These are phyloP conservation scores for Chloroceryle aenea DNA, from an alignment of 2,113 vertebrate genomes.

Conservation along the genomic window DNA sequence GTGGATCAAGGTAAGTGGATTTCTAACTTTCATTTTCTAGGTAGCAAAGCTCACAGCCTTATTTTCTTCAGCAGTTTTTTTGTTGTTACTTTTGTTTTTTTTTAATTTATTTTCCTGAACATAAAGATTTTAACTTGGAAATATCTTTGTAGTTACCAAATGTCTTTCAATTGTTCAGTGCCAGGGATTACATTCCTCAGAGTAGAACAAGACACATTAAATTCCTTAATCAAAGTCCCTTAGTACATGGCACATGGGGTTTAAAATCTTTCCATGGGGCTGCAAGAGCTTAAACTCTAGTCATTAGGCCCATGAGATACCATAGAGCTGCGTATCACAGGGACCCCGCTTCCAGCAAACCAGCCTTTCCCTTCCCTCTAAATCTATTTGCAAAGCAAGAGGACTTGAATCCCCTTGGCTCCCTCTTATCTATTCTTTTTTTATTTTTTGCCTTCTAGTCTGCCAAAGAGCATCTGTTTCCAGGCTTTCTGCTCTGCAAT, in stretches of 20 bases:
- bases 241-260: background rate
- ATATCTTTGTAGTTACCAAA: background rate
- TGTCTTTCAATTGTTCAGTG: background rate
- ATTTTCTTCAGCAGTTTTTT: background rate
- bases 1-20: background rate
- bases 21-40: background rate
- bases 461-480: background rate
- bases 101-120: background rate
- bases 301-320: background rate
- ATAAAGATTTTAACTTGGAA: background rate
- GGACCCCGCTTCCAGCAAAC: background rate
- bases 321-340: background rate
- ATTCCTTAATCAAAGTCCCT: background rate
- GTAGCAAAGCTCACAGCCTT: background rate
- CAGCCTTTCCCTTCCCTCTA: background rate
- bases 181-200: background rate
- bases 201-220: background rate
- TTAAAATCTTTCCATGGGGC: background rate
- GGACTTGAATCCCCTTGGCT: background rate
- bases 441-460: background rate
- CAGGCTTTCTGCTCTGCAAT: background rate
- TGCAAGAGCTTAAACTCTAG: background rate
- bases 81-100: fast-evolving
- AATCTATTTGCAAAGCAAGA: background rate
- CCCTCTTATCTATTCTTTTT: background rate